A percentile compares a stretch with the other conserved stretches of the same genome.
Conservation (phyloP, 2,888 invertebrate genomes). For the Calliphora vomitoria region DNA sequence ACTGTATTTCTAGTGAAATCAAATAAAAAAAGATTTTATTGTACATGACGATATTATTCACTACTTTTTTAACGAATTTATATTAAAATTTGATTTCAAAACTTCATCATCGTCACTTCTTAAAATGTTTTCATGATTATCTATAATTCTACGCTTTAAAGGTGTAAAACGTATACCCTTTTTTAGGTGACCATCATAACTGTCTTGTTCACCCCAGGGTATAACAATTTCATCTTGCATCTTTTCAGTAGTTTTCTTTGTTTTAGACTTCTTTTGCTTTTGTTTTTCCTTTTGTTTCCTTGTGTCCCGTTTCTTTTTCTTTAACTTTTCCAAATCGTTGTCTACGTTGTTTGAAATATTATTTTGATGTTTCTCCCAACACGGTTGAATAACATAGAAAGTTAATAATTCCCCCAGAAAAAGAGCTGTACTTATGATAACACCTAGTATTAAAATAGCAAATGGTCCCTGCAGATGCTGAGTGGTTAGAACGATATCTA, state of each 20-base stretch:
- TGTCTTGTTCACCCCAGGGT: constrained; percentile 55
- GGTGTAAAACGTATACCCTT: constrained; percentile 81
- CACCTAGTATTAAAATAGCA: constrained; percentile 85
- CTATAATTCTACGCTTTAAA: constrained; percentile 78
- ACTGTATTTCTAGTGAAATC: too few relatives aligned
- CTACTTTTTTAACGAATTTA: not conserved
- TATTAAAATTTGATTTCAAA: not conserved
- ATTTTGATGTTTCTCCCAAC: not conserved
- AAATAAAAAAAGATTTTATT: too few relatives aligned
- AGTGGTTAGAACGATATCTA: constrained; percentile 84
- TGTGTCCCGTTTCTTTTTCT: constrained; percentile 1
- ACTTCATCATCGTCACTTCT: not conserved
- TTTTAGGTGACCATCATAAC: constrained; percentile 71
- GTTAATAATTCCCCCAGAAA: constrained; percentile 79
- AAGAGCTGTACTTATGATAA: constrained; percentile 83
- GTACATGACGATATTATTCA: too few relatives aligned
- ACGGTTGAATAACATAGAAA: constrained; percentile 54
- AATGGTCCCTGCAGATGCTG: constrained; percentile 86
- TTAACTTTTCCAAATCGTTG: not conserved
- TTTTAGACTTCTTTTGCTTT: constrained; percentile 1
- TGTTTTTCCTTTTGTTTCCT: constrained; percentile 2
- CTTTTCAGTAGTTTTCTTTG: not conserved
- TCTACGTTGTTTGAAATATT: not conserved
- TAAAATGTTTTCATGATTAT: constrained; percentile 17
- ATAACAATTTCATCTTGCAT: constrained; percentile 50